phyloP scores from a whole-genome alignment of 1,140 invertebrate species.

The Drosophila kurseongensis region DNA sequence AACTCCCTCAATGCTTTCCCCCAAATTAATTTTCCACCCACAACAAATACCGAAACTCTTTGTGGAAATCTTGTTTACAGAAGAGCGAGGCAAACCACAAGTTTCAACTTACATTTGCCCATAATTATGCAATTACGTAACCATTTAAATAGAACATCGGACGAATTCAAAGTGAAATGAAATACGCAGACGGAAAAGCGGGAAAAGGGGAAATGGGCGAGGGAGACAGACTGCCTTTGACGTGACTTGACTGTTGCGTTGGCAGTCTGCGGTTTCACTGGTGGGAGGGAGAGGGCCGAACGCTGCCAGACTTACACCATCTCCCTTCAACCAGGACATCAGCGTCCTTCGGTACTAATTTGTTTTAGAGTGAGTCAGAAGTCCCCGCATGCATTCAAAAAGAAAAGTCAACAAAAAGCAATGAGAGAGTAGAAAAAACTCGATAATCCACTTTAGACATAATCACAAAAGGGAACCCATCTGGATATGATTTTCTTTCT shows the following conservation, averaged over 20 bases:
- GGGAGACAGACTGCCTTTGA: slow-evolving; percentile 55
- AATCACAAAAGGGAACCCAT: slow-evolving; percentile 31
- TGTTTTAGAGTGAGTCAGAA: slow-evolving; percentile 34
- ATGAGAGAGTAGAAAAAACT: slow-evolving; percentile 11
- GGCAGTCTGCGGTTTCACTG: slow-evolving; percentile 62
- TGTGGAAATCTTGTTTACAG: slow-evolving; percentile 32
- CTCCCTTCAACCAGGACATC: not conserved
- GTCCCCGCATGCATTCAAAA: slow-evolving; percentile 17
- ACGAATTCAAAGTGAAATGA: slow-evolving; percentile 65
- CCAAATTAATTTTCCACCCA: slow-evolving; percentile 22
- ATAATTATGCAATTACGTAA: slow-evolving; percentile 82
- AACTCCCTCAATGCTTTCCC: slow-evolving; percentile 8
- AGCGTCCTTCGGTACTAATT: slow-evolving; percentile 51
- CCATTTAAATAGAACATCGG: slow-evolving; percentile 81
- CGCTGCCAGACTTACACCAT: slow-evolving; percentile 36
- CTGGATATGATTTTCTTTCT: no score
- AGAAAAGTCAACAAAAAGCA: slow-evolving; percentile 19
- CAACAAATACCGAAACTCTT: slow-evolving; percentile 41
- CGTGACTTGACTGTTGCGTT: slow-evolving; percentile 65
- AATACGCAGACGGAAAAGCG: slow-evolving; percentile 48
- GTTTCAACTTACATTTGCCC: slow-evolving; percentile 63
- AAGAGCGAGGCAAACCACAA: slow-evolving; percentile 30
- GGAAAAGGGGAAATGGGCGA: slow-evolving; percentile 4
- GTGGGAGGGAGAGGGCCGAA: slow-evolving; percentile 3
- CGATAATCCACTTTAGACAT: slow-evolving; percentile 34